A percentile compares a stretch with the other conserved stretches of the same genome.
These are phyloP conservation scores for Tenthredo livida DNA, from an alignment of 2,888 invertebrate species.

Conservation along the genomic window DNA sequence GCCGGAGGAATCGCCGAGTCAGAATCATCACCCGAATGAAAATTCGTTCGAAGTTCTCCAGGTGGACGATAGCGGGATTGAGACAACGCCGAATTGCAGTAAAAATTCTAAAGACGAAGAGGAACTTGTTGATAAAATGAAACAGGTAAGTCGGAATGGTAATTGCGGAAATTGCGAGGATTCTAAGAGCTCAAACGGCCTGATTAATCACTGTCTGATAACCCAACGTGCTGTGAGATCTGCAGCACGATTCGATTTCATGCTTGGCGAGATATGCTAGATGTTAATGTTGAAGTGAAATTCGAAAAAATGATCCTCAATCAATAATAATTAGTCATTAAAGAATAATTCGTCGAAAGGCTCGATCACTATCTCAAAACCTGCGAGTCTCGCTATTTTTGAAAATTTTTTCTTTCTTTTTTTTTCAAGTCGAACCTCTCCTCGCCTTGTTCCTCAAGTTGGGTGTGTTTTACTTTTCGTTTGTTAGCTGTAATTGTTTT, in stretches of 20 bases:
- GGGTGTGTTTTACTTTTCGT: not conserved
- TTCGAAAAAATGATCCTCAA: not conserved
- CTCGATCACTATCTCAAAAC: not conserved
- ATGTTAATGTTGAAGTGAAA: not conserved
- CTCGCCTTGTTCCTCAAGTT: conserved; percentile 18
- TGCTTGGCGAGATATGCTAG: conserved; percentile 50
- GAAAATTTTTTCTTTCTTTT: not conserved
- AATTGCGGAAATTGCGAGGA: conserved; percentile 65
- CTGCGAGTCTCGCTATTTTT: not conserved
- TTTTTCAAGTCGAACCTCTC: not conserved
- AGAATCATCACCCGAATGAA: conserved; percentile 53
- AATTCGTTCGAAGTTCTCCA: conserved; percentile 59
- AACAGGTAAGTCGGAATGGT: conserved; percentile 78
- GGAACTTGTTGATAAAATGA: conserved; percentile 76
- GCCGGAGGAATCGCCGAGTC: conserved; percentile 53
- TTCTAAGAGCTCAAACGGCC: conserved; percentile 17
- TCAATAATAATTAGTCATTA: not conserved
- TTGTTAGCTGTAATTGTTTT: conserved; percentile 15
- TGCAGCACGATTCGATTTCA: conserved; percentile 38
- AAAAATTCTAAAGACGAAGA: conserved; percentile 62
- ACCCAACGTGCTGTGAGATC: conserved; percentile 42
- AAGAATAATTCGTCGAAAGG: not conserved
- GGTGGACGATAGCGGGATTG: conserved; percentile 68
- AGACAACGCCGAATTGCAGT: conserved; percentile 65
- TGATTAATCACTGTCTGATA: conserved; percentile 39